Conservation (phyloP, 2,797 vertebrate species). For the Vultur gryphus region DNA sequence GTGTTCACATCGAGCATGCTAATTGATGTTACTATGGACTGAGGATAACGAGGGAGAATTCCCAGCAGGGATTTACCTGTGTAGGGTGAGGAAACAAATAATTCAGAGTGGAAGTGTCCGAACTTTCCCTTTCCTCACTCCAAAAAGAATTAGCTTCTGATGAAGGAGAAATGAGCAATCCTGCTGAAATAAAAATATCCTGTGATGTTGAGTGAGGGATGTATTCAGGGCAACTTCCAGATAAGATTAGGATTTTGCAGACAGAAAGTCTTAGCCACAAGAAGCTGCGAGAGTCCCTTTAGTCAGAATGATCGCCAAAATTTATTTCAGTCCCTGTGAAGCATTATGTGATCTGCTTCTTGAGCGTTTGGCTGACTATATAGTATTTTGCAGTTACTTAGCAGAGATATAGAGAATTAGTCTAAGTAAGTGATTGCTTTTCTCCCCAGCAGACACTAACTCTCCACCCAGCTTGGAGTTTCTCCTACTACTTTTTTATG, state of each 20-base stretch:
- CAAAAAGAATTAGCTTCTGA: neutral
- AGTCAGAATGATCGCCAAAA: neutral
- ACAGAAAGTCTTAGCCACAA: neutral
- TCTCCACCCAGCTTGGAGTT: neutral
- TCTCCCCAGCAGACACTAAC: neutral
- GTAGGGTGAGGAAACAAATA: neutral
- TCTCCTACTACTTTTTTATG: neutral
- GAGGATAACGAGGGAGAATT: neutral
- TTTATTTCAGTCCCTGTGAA: neutral
- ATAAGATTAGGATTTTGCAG: neutral
- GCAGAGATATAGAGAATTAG: neutral
- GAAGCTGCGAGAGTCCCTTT: neutral
- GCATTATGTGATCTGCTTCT: neutral
- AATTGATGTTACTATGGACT: neutral
- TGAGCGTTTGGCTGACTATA: neutral
- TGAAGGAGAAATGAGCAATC: neutral
- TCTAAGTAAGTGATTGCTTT: neutral
- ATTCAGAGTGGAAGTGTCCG: neutral
- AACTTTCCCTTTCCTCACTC: neutral
- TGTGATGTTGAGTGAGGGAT: neutral
- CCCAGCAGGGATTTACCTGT: neutral
- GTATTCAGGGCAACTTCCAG: neutral
- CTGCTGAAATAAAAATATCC: neutral
- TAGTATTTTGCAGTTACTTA: neutral
- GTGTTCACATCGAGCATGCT: neutral